Evolutionary conservation across 1,140 invertebrate genomes (phyloP), one percentile per base, ranked within the genome.

Genomic region (Steinernema khuongi): DNA sequence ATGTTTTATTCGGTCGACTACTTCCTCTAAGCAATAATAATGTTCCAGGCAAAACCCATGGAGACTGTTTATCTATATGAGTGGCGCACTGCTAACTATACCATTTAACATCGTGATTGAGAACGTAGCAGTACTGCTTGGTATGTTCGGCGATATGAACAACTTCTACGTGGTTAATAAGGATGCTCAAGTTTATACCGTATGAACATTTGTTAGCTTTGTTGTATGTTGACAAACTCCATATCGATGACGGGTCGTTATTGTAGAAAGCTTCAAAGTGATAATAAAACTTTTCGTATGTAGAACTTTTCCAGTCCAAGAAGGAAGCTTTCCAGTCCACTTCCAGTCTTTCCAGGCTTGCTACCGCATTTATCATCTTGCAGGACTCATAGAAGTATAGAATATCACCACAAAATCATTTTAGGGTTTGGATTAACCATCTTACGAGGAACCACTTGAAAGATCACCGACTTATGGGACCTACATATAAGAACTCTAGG

Each of bases 31-130:
- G 19, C 29, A 2, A 1, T 31, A 30, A 22, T 44, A 19, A 1
- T 29, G 18, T 82, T 77, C 33, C 31, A 84, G 82, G 66, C 72
- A 80, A 18, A 77, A 79, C 43, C 28, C 73, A n/a, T 85, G 76
- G 66, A 69, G 75, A 19, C 67, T 85, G 22, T 26, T 79, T 1
- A 33, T 85, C 33, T 85, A 85, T 60, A 71, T 78, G 43, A 43
- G 75, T 1, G 84, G 83, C 43, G 84, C 83, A 22, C 43, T 85
- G 17, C 31, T 85, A 19, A 78, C 79, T 0, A 81, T 85, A 26
- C 83, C 83, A 14, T 85, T 85, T 68, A 85, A 85, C 69, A 81
- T 85, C 43, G 68, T 80, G 22, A 85, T 85, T n/a, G 83, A 85
- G 70, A 85, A 85, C 71, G 67, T 83, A 26, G 83, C 83, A 60